phyloP scores from a whole-genome alignment of 2,888 invertebrate genomes.

The Tiliacea citrago region DNA sequence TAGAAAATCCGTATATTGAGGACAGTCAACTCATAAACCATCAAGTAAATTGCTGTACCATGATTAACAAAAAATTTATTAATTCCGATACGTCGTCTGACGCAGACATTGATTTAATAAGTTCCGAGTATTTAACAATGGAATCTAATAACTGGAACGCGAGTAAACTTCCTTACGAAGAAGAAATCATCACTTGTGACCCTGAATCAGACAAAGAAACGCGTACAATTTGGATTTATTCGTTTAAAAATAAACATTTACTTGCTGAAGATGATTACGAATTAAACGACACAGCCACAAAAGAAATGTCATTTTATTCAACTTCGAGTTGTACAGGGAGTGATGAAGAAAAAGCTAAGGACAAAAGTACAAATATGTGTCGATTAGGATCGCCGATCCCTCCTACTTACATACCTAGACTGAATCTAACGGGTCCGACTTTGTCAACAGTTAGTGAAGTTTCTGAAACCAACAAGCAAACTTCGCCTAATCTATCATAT shows the following conservation, averaged over 20 bases:
- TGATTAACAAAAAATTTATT: slow-evolving; percentile 73
- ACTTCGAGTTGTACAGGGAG: slow-evolving; percentile 70
- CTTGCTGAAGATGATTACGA: slow-evolving; percentile 75
- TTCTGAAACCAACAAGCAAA: slow-evolving; percentile 74
- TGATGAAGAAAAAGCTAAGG: slow-evolving; percentile 60
- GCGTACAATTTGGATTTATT: slow-evolving; percentile 83
- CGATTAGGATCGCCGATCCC: slow-evolving; percentile 80
- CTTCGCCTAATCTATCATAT: slow-evolving; percentile 58
- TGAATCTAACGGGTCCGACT: slow-evolving; percentile 77
- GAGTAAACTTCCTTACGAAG: slow-evolving; percentile 64
- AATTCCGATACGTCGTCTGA: slow-evolving; percentile 76
- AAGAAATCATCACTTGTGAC: slow-evolving; percentile 69
- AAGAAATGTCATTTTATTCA: slow-evolving; percentile 68
- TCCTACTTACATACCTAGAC: slow-evolving; percentile 75
- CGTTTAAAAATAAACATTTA: slow-evolving; percentile 80
- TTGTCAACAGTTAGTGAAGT: slow-evolving; percentile 84
- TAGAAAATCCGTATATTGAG: slow-evolving; percentile 33
- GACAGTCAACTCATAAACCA: slow-evolving; percentile 61
- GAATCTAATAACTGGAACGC: slow-evolving; percentile 58
- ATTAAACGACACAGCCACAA: slow-evolving; percentile 70
- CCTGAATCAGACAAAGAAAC: slow-evolving; percentile 70
- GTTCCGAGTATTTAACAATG: slow-evolving; percentile 42
- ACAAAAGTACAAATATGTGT: slow-evolving; percentile 49
- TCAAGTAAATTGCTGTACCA: slow-evolving; percentile 76
- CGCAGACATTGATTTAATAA: slow-evolving; percentile 65